Conservation (phyloP, 2,113 vertebrate genomes). For the Grantiella picta region DNA sequence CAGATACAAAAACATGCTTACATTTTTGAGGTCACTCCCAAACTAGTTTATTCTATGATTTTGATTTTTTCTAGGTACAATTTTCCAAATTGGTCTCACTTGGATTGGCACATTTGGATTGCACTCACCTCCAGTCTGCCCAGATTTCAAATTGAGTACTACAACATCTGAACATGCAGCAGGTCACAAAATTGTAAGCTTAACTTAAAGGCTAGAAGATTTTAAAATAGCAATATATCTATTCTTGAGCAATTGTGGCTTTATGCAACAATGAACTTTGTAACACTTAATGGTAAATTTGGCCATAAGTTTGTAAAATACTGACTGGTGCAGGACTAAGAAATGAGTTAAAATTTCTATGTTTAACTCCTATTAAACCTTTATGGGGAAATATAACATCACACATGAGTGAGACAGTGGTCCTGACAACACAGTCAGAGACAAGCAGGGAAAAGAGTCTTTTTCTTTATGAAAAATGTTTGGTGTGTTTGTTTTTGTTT, state of each 20-base stretch:
- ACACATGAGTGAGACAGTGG: not conserved
- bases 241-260: not conserved
- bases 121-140: not conserved
- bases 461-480: not conserved
- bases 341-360: not conserved
- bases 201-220: not conserved
- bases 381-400: not conserved
- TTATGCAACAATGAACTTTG: not conserved
- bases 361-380: not conserved
- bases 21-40: not conserved
- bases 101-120: not conserved
- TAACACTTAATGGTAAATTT: not conserved
- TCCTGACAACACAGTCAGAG: not conserved
- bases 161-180: not conserved
- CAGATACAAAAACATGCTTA: not conserved
- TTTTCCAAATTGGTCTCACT: not conserved
- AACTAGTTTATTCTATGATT: not conserved
- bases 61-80: not conserved
- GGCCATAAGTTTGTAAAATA: not conserved
- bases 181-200: not conserved
- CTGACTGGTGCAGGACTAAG: not conserved
- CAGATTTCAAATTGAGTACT: not conserved
- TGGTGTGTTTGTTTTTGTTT: not conserved
- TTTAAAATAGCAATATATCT: not conserved
- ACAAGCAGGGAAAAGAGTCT: not conserved